Base-by-base conservation (phyloP, 2,888 invertebrate genomes). In the Sceliomorpha sp. region DNA sequence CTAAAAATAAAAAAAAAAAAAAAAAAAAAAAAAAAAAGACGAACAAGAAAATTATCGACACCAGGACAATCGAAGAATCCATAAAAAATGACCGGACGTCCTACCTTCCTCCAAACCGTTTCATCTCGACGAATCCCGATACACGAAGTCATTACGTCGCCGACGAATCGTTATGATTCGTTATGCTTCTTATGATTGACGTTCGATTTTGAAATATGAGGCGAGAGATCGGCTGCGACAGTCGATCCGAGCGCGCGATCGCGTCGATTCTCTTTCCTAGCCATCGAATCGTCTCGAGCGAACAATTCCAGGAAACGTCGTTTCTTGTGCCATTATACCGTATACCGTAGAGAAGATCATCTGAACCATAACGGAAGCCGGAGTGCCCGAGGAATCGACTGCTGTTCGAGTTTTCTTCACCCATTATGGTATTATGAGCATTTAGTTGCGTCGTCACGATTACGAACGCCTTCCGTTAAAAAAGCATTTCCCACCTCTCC, bases 361-460 rank as follows among this genome's bases (percentile, higher is more conserved):
- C 75, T 78, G 77, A 81, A 77, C 77, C 79, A 79, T 83, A 80
- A 81, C 81, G 79, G 81, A 81, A 76, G 76, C 68, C 66, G 60
- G n/a, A 74, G 70, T 68, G 71, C 72, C 73, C 64, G 70, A 72
- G 72, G 74, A 75, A 77, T 78, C 75, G 76, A 70, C 75, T 76
- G 64, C 78, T 77, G 77, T 80, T 81, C 80, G 76, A 75, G 77
- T 84, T 79, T 79, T 80, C 80, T 74, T 72, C 73, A 76, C 85
- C 82, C 73, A 80, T 83, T 85, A 86, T 81, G 84, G 86, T 77
- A 78, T 85, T 85, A 85, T 82, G 85, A 87, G 81, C 84, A 83
- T 84, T 81, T 78, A 81, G 77, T 82, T 82, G 84, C 86, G 78
- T 79, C 79, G 86, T 84, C 84, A 85, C 83, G 84, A 86, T 86